These are phyloP conservation scores for Orthosia incerta DNA, from an alignment of 2,888 invertebrate species.

Conservation along the genomic window DNA sequence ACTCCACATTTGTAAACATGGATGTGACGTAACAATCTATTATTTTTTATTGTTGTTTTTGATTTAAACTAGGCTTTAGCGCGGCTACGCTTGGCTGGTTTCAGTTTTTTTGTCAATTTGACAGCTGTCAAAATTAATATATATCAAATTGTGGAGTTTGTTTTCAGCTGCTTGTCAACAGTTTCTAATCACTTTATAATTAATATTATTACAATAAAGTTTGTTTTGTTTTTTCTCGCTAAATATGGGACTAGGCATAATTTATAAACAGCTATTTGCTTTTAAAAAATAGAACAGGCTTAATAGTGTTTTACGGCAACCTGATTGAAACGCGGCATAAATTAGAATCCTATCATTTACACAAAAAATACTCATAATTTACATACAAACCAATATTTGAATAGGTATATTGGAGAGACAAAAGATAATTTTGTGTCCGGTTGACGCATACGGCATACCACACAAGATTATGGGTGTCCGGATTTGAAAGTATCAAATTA, in stretches of 20 bases:
- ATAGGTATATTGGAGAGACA: background rate
- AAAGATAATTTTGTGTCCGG: slow-evolving; percentile 8
- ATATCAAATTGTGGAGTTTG: slow-evolving; percentile 7
- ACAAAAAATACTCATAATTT: background rate
- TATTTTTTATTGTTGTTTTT: slow-evolving; percentile 63
- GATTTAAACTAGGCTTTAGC: slow-evolving; percentile 58
- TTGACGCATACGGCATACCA: slow-evolving; percentile 41
- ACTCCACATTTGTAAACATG: slow-evolving; percentile 85
- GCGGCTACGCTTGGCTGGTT: slow-evolving; percentile 29
- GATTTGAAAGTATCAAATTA: slow-evolving; percentile 49
- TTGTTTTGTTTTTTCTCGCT: background rate
- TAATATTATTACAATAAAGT: background rate
- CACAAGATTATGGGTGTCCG: slow-evolving; percentile 50
- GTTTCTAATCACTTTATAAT: slow-evolving; percentile 9
- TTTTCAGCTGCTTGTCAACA: slow-evolving; percentile 35
- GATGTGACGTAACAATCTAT: slow-evolving; percentile 81
- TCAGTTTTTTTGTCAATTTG: slow-evolving; percentile 18
- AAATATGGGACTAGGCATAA: background rate
- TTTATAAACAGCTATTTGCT: too few species aligned
- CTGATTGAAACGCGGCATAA: background rate
- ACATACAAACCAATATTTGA: slow-evolving; percentile 5
- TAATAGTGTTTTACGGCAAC: background rate
- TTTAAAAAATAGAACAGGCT: too few species aligned
- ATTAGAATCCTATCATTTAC: too few species aligned
- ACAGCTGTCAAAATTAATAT: slow-evolving; percentile 49